Conservation (phyloP, 2,797 vertebrate genomes). For the Falco novaeseelandiae region DNA sequence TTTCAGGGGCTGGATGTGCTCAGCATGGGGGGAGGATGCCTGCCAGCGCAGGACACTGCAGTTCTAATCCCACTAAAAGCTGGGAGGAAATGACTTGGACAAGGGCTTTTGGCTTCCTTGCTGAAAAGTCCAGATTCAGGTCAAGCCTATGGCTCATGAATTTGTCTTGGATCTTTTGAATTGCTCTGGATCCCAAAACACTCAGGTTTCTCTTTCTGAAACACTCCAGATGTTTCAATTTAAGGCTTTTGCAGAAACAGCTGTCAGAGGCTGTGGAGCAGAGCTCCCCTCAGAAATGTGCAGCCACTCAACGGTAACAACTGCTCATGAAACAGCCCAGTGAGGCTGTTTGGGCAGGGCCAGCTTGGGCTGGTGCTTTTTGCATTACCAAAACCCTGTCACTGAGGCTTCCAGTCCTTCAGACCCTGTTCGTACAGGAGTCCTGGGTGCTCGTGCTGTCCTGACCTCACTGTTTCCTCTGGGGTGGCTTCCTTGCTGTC, state of each 20-base stretch:
- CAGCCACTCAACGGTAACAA: background rate
- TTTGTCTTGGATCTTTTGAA: conserved; percentile 21
- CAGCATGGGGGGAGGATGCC: background rate
- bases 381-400: background rate
- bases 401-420: background rate
- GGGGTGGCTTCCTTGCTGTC: accelerated
- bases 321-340: background rate
- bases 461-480: background rate
- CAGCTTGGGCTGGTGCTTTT: background rate
- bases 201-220: conserved; percentile 20
- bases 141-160: background rate
- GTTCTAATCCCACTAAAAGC: conserved; percentile 5
- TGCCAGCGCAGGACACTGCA: background rate
- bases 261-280: background rate
- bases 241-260: background rate
- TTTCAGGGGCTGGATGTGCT: conserved; percentile 7
- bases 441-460: accelerated
- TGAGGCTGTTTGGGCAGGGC: background rate
- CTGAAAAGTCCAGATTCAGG: background rate
- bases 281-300: background rate
- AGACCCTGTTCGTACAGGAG: background rate
- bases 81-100: background rate
- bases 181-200: background rate
- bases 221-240: background rate
- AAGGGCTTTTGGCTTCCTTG: background rate